Base-by-base conservation (phyloP, 2,888 invertebrate genomes). In the Hetaerina titia region DNA sequence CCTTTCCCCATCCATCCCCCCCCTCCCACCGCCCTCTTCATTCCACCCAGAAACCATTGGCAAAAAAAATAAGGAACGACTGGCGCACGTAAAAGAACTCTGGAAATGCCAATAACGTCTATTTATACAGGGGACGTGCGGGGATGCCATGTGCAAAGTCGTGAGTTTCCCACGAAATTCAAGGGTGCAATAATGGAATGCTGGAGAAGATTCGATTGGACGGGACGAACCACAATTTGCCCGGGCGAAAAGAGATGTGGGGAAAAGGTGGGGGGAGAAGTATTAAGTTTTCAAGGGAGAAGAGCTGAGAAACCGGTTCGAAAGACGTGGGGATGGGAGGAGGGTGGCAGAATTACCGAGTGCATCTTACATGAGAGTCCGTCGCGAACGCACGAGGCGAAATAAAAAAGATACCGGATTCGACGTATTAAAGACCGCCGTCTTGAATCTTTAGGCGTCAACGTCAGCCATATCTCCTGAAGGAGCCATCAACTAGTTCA, bases 141-240 rank as follows among this genome's bases (percentile, higher is more conserved):
- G 17, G 69, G n/a, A 22, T 9, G 69, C 45, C 45, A 45, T 45
- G n/a, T 31, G 81, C n/a, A 13, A 31, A 81, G 25, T 11, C 31
- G 81, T 15, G 81, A 11, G 11, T 31, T 81, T 81, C 81, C 81
- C 81, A 81, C 81, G 81, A 25, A 81, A 31, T 81, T 81, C 81
- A 81, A 81, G 81, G 81, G 81, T 81, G 81, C 25, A 31, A 31
- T 81, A 81, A 81, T 31, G 81, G 81, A 81, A 81, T 69, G 69
- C n/a, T n/a, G 69, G 69, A 31, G 25, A 31, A 81, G 25, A 31
- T 13, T 25, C 81, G 31, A 81, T 81, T 81, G 81, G 31, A 31
- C 31, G 81, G 31, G 81, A 81, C 31, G 81, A 81, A 31, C 81
- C 81, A 81, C 81, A 81, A 81, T 81, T 81, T 81, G 19, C 11